A percentile compares a stretch with the other conserved stretches of the same genome.
Conservation (phyloP, 1,140 invertebrate species). For the Trachymyrmex cornetzi region DNA sequence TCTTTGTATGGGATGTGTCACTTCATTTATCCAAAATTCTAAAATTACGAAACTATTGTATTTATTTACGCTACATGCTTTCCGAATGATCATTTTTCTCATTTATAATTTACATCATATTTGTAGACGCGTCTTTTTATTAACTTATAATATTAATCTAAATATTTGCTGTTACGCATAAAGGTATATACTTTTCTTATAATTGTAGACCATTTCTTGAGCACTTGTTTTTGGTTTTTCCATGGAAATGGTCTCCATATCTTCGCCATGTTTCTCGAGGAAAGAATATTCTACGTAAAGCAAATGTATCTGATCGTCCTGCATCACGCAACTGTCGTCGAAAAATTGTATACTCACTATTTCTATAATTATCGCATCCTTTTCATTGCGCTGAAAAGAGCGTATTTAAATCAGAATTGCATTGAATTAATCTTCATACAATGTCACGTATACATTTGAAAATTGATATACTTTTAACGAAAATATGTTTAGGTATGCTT, state of each 20-base stretch:
- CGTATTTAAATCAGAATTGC: not conserved
- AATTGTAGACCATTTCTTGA: conserved; percentile 74
- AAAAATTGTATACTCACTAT: conserved; percentile 75
- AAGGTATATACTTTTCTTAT: conserved; percentile 68
- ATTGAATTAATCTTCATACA: not conserved
- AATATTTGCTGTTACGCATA: not conserved
- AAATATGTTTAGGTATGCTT: conserved; percentile 5
- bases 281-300: conserved; percentile 79
- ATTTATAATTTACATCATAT: not conserved
- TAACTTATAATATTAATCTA: not conserved
- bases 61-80: not conserved
- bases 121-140: not conserved
- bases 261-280: conserved; percentile 72
- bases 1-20: conserved; percentile 72
- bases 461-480: not conserved
- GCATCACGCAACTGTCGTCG: conserved; percentile 59
- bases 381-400: conserved; percentile 39
- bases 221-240: conserved; percentile 59
- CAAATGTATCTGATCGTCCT: conserved; percentile 62
- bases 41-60: conserved; percentile 12
- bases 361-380: conserved; percentile 69
- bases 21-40: conserved; percentile 79
- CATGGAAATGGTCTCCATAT: conserved; percentile 78
- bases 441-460: not conserved
- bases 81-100: not conserved